Evolutionary conservation across 2,797 vertebrate genomes (phyloP), one percentile per base, ranked within the genome.

Genomic region (Cephalopachus bancanus): DNA sequence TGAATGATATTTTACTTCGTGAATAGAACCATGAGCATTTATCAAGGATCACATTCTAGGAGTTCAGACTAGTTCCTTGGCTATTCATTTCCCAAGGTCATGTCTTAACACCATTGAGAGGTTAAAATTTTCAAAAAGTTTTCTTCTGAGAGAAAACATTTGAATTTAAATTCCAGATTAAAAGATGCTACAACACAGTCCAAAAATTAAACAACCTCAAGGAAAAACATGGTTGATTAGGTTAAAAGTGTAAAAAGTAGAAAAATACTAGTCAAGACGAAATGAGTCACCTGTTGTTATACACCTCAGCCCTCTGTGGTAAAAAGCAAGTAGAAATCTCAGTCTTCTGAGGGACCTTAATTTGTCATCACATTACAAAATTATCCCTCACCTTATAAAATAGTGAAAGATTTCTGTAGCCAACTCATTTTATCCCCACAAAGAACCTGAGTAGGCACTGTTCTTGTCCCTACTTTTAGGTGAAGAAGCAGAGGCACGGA

Each of bases 401-500:
- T 6, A 51, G 14, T 88, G 65, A 79, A 15, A 26, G 57, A 17
- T 60, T 88, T 49, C 9, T 15, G 37, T 24, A 49, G 26, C 5
- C 10, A 14, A 55, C 5, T 91, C 7, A n/a, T 19, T 83, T n/a
- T 60, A 37, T 19, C 12, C 26, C 53, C 10, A 89, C 22, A 67
- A n/a, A 51, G 22, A 81, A 24, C 10, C 26, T 10, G 24, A 12
- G 16, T 44, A 4, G 16, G 4, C 44, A 11, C 5, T 37, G 14
- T 7, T 15, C 15, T 44, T 14, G 53, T 51, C 4, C 1, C 9
- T 10, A 1, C 4, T 44, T 44, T n/a, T 49, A 67, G 37, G n/a
- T 2, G 16, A 4, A 83, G n/a, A 26, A 10, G 24, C 14, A 57
- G 7, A 44, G 12, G 3, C 1, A 60, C 0, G 8, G 53, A 9